Conservation (phyloP, 2,888 invertebrate species). For the Agrilus biguttatus region DNA sequence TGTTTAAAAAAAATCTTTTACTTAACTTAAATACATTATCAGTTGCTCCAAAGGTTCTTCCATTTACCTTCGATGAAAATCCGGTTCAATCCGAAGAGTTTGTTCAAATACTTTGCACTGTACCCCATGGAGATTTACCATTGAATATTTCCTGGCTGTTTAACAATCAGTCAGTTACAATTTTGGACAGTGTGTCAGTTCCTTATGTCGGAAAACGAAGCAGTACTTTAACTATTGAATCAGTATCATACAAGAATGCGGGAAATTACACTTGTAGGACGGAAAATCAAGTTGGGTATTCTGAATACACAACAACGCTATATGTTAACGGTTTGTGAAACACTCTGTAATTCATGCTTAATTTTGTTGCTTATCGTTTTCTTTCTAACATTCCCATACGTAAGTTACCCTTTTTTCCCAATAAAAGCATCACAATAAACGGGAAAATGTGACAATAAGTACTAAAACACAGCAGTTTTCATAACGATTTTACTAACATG, state of each 20-base stretch:
- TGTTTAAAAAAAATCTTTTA: neutral
- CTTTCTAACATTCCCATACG: no score
- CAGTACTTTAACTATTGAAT: constrained; percentile 34
- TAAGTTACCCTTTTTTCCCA: no score
- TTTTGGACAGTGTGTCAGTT: constrained; percentile 8
- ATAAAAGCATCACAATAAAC: no score
- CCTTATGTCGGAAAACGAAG: constrained; percentile 25
- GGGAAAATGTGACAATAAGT: no score
- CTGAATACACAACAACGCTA: constrained; percentile 52
- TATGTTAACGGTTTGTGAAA: constrained; percentile 48
- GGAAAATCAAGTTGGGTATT: constrained; percentile 48
- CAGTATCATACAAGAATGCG: constrained; percentile 33
- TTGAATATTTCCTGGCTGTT: constrained; percentile 49
- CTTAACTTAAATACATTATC: constrained; percentile 26
- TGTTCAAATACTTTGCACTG: constrained; percentile 41
- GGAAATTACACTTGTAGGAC: constrained; percentile 60
- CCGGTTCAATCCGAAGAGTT: constrained; percentile 33
- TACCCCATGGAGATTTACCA: constrained; percentile 57
- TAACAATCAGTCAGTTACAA: constrained; percentile 21
- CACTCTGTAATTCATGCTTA: no score
- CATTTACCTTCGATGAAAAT: constrained; percentile 63
- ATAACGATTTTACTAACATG: no score
- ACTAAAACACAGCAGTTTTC: no score
- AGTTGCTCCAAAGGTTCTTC: constrained; percentile 69
- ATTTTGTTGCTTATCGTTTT: no score